phyloP scores from a whole-genome alignment of 2,797 vertebrate genomes.

The Tauraco hartlaubi region DNA sequence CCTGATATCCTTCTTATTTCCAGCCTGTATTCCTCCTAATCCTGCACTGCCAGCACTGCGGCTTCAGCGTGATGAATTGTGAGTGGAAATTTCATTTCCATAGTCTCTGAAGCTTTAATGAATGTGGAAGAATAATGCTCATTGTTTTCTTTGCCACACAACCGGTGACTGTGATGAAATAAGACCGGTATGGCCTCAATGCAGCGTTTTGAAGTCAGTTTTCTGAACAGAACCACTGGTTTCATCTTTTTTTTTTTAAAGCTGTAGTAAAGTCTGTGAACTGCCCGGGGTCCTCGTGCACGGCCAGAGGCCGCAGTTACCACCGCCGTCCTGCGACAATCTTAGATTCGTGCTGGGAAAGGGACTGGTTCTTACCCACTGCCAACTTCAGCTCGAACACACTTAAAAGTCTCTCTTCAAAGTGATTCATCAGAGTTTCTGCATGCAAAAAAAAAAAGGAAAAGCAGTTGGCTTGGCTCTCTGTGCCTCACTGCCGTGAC shows the following conservation, averaged over 20 bases:
- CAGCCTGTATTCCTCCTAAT: background rate
- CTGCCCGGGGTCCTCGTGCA: background rate
- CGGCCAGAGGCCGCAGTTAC: fast-evolving
- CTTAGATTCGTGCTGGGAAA: background rate
- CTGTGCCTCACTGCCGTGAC: fast-evolving
- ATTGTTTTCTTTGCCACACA: background rate
- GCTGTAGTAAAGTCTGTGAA: background rate
- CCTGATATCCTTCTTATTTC: background rate
- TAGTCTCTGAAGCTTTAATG: background rate
- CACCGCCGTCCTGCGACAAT: background rate
- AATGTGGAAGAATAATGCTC: background rate
- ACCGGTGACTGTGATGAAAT: background rate
- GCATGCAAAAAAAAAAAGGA: background rate
- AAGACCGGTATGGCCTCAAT: background rate
- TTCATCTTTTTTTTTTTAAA: background rate
- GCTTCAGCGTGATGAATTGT: background rate
- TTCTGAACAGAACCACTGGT: background rate
- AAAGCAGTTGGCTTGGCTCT: background rate
- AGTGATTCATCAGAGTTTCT: background rate
- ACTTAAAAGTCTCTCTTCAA: background rate
- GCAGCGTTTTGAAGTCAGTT: background rate
- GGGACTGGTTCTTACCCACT: background rate
- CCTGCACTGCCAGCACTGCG: background rate
- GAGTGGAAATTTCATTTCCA: background rate
- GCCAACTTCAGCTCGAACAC: background rate